Conservation (phyloP, 2,888 invertebrate species). For the Coelogynopora nodosa region DNA sequence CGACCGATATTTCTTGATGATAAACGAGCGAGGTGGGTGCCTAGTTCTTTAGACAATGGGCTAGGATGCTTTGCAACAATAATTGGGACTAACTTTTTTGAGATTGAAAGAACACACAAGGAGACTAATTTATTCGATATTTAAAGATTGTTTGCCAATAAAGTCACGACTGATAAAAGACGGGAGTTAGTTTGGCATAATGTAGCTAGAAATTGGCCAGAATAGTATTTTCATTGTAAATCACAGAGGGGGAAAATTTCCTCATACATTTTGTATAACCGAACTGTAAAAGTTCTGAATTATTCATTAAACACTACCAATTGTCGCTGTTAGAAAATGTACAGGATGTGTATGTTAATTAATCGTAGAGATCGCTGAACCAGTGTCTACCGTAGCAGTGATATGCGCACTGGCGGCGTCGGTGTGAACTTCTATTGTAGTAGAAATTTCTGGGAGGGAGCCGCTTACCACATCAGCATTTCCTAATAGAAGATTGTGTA, state of each 20-base stretch:
- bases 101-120: not conserved
- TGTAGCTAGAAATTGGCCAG: not conserved
- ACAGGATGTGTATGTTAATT: not conserved
- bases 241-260: not conserved
- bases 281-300: not conserved
- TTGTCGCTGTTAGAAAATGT: not conserved
- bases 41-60: not conserved
- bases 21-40: not conserved
- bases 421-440: not conserved
- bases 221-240: not conserved
- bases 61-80: not conserved
- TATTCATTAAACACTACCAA: not conserved
- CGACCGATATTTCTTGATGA: too few species aligned
- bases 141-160: not conserved
- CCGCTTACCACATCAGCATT: not conserved
- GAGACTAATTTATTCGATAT: not conserved
- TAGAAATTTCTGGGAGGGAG: not conserved
- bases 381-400: not conserved
- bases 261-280: not conserved
- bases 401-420: not conserved
- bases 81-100: not conserved
- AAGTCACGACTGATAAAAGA: not conserved
- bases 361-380: not conserved
- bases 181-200: not conserved
- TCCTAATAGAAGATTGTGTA: not conserved